Evolutionary conservation across 1,140 invertebrate genomes (phyloP).

Genomic region (Drosophila malerkotliana): DNA sequence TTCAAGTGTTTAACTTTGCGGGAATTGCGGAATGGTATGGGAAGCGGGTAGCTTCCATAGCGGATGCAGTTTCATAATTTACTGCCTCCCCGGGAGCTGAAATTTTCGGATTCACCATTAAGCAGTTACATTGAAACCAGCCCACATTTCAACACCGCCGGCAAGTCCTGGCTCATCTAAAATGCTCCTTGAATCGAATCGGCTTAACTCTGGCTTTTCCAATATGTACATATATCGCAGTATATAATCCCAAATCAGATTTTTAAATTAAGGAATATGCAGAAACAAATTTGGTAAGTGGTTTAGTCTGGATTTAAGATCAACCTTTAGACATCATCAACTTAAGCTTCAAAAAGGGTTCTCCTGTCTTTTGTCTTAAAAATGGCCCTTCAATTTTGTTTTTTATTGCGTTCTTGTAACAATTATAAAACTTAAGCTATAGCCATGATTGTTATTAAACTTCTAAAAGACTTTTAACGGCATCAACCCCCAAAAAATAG

Average conservation of each 20-base stretch:
- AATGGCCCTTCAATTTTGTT: no score
- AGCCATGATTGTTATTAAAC: neutral
- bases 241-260: conserved; percentile 11
- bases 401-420: no score
- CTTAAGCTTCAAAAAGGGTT: no score
- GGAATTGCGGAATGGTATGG: neutral
- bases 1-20: conserved; percentile 65
- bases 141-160: neutral
- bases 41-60: conserved; percentile 9
- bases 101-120: conserved; percentile 18
- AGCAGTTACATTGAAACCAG: conserved; percentile 46
- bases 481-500: neutral
- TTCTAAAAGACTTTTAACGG: neutral
- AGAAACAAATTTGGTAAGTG: conserved; percentile 23
- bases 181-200: conserved; percentile 13
- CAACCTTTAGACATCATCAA: neutral
- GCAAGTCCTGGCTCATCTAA: neutral
- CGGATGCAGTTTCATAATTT: conserved; percentile 64
- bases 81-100: conserved; percentile 24
- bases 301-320: neutral
- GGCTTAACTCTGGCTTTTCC: conserved; percentile 1
- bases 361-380: no score
- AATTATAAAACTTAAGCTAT: no score
- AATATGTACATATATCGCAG: conserved; percentile 14
- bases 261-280: conserved; percentile 5